phyloP scores from a whole-genome alignment of 2,888 invertebrate genomes.

The Eupeodes luniger region DNA sequence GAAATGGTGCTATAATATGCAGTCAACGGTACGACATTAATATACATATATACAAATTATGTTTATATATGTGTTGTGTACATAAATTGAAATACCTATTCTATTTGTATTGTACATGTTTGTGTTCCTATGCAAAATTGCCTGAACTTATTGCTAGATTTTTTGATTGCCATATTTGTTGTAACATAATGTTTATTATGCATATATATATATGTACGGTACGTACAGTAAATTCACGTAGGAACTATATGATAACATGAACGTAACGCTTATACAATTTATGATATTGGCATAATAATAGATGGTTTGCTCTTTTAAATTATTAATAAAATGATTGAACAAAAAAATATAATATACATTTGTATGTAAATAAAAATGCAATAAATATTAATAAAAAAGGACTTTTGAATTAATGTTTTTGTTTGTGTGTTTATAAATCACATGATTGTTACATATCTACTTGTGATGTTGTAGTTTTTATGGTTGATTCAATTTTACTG shows the following conservation, averaged over 20 bases:
- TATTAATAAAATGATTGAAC: conserved; percentile 10
- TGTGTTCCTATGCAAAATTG: no score
- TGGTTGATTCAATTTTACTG: no score
- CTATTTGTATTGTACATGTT: no score
- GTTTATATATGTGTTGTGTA: neutral
- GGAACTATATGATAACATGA: no score
- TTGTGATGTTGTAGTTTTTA: no score
- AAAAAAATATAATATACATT: neutral
- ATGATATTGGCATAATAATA: neutral
- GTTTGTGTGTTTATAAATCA: neutral
- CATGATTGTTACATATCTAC: neutral
- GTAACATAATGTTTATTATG: neutral
- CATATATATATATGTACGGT: no score
- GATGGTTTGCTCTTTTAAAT: conserved; percentile 13
- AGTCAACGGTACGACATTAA: conserved; percentile 40
- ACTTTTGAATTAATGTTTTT: neutral
- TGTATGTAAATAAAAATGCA: neutral
- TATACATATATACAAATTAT: conserved; percentile 12
- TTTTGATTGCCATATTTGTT: conserved; percentile 59
- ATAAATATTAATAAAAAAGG: neutral
- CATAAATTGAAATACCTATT: no score
- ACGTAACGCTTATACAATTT: neutral
- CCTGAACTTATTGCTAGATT: conserved; percentile 52
- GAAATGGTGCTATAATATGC: conserved; percentile 53
- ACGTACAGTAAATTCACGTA: no score